Evolutionary conservation across 2,888 invertebrate species (phyloP), one percentile per base, ranked within the genome.

Genomic region (Boloria euphrosyne): DNA sequence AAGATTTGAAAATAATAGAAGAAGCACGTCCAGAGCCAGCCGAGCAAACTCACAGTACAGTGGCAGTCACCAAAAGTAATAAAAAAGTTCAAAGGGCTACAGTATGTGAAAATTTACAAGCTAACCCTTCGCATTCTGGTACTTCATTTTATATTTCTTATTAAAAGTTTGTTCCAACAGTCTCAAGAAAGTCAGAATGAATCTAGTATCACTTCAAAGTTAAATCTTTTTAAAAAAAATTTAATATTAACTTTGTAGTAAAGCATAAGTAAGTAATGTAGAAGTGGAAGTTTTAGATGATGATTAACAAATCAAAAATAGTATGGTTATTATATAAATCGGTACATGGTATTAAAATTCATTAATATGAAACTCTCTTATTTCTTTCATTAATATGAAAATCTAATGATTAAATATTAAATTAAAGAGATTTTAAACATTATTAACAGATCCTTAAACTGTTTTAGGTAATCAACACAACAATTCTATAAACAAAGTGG

Each of bases 1-100:
- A 94, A 71, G 94, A 96, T 72, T 90, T 98, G 75, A 94, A 95
- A 82, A 94, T 98, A 74, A 95, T 98, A 71, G 77, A 96, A 65
- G 95, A 95, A 66, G 93, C 93, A 7, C 93, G 93, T 59, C 89
- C 94, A 51, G 89, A 82, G 64, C 79, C 80, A 0, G 66, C 76
- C 0, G 83, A 83, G 70, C 86, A 84, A 73, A 81, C 84, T 0
- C 90, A 88, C 76, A 91, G 90, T 74, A 90, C 90, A 0, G 87
- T 90, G 16, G 82, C 88, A 1, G 85, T 89, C 7, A 75, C 81
- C 10, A 89, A 88, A 70, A 74, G 68, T 49, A 76, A 75, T 58
- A 89, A 88, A 74, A 88, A 87, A 71, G 76, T 73, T 0, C 80
- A 83, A 50, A 81, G 86, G 17, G 84, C 90, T 14, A 87, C 90